Conservation (phyloP, 2,113 vertebrate species). For the Oxygymnocypris stewartii region DNA sequence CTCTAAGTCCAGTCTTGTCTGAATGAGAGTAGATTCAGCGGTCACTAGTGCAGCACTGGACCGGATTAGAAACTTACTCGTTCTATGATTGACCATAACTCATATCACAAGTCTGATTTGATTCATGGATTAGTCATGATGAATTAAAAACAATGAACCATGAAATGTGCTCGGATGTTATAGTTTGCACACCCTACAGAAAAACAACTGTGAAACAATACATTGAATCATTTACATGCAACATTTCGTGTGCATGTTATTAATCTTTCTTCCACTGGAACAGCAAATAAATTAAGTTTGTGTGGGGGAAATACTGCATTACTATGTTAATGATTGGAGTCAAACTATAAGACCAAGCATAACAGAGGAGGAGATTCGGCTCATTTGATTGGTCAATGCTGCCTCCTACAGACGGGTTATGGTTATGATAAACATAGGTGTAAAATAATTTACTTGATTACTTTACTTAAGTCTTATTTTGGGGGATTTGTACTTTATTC, state of each 20-base stretch:
- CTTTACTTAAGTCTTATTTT: too few species aligned
- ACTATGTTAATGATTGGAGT: constrained; percentile 50
- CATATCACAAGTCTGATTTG: too few species aligned
- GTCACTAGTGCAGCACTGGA: too few species aligned
- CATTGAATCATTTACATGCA: not conserved
- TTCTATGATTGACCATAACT: too few species aligned
- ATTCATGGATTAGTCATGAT: too few species aligned
- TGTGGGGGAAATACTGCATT: not conserved
- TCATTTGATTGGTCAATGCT: constrained; percentile 70
- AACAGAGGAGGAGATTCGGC: not conserved
- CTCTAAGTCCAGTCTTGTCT: too few species aligned
- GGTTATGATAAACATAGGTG: too few species aligned
- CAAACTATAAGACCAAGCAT: not conserved
- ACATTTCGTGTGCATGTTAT: not conserved
- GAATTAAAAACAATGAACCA: not conserved
- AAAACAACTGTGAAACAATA: too few species aligned
- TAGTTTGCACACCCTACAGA: not conserved
- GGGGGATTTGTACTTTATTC: too few species aligned
- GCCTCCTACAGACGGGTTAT: constrained; percentile 77
- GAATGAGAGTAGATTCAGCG: too few species aligned
- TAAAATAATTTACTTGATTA: too few species aligned
- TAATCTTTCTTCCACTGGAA: not conserved
- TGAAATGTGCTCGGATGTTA: not conserved
- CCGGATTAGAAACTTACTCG: too few species aligned
- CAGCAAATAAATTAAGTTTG: not conserved